These are phyloP conservation scores for Stenotaenia linearis DNA, from an alignment of 2,888 invertebrate genomes.

Conservation along the genomic window DNA sequence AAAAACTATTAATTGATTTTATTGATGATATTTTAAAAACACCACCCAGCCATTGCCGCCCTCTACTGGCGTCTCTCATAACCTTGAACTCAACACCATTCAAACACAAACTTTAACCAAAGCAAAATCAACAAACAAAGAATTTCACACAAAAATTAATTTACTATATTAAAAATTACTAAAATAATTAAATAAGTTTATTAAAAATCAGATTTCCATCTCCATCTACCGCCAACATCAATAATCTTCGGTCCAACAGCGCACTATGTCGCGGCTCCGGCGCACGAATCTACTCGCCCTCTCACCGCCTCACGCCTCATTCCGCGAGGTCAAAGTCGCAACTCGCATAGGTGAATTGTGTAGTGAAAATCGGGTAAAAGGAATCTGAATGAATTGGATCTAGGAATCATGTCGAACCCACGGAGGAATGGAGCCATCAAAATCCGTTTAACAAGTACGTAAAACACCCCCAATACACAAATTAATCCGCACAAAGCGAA, in stretches of 20 bases:
- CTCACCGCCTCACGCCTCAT: background rate
- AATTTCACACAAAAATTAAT: no score
- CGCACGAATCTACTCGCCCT: background rate
- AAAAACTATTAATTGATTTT: no score
- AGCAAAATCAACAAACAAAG: no score
- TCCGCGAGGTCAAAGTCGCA: constrained; percentile 2
- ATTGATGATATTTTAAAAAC: no score
- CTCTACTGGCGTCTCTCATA: no score
- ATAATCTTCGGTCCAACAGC: background rate
- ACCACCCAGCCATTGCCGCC: no score
- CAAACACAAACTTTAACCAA: no score
- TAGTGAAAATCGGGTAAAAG: background rate
- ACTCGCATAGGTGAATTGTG: background rate
- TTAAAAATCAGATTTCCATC: no score
- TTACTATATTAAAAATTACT: no score
- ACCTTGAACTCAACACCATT: no score
- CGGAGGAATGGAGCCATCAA: constrained; percentile 3
- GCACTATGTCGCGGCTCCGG: background rate
- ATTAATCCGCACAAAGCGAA: background rate
- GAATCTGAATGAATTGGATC: constrained; percentile 4
- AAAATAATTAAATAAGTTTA: no score
- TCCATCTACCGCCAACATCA: background rate
- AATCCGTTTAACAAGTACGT: background rate
- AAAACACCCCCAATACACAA: background rate
- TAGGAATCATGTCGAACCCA: background rate